Evolutionary conservation across 2,113 vertebrate species (phyloP), one percentile per base, ranked within the genome.

Genomic region (Serinus canaria): DNA sequence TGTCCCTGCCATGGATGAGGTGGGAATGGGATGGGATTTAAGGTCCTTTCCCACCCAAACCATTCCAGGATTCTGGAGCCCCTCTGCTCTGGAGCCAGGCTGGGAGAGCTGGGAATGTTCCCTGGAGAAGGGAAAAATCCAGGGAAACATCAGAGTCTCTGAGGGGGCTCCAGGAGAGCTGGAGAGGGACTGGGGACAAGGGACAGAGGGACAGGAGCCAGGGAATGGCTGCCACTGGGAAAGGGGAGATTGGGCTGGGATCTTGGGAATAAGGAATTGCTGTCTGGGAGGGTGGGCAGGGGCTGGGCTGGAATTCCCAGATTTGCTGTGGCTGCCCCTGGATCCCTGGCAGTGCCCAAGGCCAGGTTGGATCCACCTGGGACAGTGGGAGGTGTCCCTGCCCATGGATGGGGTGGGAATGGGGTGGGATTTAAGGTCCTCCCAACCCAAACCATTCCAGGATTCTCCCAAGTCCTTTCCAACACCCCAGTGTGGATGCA

Each of bases 41-140:
- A n/a, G 19, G 11, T 22, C 13, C 0, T 1, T 27, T 17, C 46
- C 35, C 0, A 21, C 2, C 13, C 10, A 52, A 63, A 13, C 2
- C 25, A 52, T 70, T 70, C 68, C 35, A 24, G 28, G 50, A 24
- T 18, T 31, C 13, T 37, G 18, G 30, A 43, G 39, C 10, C 20
- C 6, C 33, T 27, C 22, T 53, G 52, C 17, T 14, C 18, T 31
- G 11, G 53, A 11, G 22, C 46, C 46, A 47, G 46, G 21, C 67
- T 50, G 68, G 68, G 28, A 46, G 18, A 58, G 41, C 18, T 35
- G 53, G 55, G 55, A 75, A 59, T 47, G 72, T 59, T 15, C 20
- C 33, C 21, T 58, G 55, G 55, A 56, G 55, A 56, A 56, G 31
- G 19, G 19, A 56, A 55, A 13, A 13, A 0, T 33, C 53, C 53